These are phyloP conservation scores for Ommatoiulus sabulosus DNA, from an alignment of 2,888 invertebrate species.

Conservation along the genomic window DNA sequence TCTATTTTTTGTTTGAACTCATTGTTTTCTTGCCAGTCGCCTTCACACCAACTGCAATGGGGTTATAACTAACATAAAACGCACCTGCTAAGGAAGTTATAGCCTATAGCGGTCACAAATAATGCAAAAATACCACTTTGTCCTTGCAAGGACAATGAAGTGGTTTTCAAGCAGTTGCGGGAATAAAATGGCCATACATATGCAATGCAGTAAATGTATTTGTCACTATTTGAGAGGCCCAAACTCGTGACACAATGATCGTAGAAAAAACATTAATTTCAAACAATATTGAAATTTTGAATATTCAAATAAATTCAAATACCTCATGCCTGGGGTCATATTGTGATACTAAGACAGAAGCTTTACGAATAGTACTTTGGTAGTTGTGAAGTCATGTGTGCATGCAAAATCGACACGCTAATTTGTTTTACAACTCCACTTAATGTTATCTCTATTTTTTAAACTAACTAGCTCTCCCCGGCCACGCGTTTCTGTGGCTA, in stretches of 20 bases:
- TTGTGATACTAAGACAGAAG: too few species aligned
- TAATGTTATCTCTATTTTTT: too few species aligned
- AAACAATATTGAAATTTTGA: too few species aligned
- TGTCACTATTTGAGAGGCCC: too few species aligned
- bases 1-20: not conserved
- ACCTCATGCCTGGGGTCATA: too few species aligned
- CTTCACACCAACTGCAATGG: not conserved
- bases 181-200: not conserved
- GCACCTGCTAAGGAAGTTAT: constrained; percentile 38
- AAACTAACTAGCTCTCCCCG: too few species aligned
- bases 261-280: not conserved
- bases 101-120: not conserved
- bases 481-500: too few species aligned
- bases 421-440: too few species aligned
- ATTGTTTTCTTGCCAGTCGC: not conserved
- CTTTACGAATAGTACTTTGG: too few species aligned
- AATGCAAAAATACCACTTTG: not conserved
- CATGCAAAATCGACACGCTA: too few species aligned
- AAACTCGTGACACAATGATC: not conserved
- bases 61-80: not conserved
- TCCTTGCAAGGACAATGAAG: not conserved
- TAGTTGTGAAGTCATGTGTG: too few species aligned
- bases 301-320: too few species aligned
- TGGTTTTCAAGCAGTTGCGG: not conserved
- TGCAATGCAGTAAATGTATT: not conserved